These are phyloP conservation scores for Euplagia quadripunctaria DNA, from an alignment of 2,888 invertebrate genomes.

Conservation along the genomic window DNA sequence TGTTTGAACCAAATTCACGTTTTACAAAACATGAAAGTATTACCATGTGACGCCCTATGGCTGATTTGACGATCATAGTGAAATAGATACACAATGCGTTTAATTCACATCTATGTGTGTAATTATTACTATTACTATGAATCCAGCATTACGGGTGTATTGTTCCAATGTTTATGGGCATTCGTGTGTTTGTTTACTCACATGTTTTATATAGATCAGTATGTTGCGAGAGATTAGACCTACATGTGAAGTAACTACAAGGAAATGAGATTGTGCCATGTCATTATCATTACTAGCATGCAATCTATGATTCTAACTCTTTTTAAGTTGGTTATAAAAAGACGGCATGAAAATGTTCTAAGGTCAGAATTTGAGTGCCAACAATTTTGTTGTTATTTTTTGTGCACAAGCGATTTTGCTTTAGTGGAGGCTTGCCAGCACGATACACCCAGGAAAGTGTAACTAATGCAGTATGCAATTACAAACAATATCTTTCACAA, in stretches of 20 bases:
- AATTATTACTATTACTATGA: not conserved
- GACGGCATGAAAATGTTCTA: not conserved
- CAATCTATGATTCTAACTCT: not conserved
- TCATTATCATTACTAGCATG: not conserved
- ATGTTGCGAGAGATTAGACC: not conserved
- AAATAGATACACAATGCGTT: not conserved
- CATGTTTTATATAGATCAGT: not conserved
- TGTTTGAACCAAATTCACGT: not conserved
- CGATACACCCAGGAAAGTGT: constrained; percentile 1
- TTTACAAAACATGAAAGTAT: not conserved
- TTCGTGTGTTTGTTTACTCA: constrained; percentile 12
- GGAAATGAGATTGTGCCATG: constrained; percentile 1
- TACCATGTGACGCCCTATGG: no score
- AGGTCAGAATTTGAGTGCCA: not conserved
- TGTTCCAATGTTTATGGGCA: not conserved
- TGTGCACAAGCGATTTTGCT: no score
- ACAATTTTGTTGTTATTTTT: not conserved
- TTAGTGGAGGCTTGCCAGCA: not conserved
- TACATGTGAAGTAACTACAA: not conserved
- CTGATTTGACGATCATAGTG: no score
- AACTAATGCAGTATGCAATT: not conserved
- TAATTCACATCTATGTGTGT: not conserved
- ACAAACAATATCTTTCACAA: not conserved
- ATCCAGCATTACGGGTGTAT: not conserved
- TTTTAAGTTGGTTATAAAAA: not conserved